A percentile compares a stretch with the other conserved stretches of the same genome.
phyloP scores from a whole-genome alignment of 92 coral and sea anemone genomes.

The Epizoanthus stellaris region DNA sequence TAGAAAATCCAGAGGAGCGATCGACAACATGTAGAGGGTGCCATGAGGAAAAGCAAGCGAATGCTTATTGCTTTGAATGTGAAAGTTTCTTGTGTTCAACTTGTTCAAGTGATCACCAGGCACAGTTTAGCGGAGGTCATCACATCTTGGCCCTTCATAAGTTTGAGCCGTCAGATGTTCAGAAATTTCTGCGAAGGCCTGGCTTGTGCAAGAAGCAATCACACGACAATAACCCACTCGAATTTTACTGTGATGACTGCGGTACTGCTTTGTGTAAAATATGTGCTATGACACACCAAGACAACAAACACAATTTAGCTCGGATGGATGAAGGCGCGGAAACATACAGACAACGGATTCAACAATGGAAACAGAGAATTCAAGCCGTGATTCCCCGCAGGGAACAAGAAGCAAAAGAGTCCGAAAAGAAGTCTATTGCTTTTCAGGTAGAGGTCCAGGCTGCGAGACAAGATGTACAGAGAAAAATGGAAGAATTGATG shows the following conservation, averaged over 20 bases:
- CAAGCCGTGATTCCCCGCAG: conserved; percentile 40
- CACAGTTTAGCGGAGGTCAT: conserved; percentile 24
- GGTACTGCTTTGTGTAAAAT: conserved; percentile 7
- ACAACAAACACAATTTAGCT: conserved; percentile 16
- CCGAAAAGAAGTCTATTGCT: conserved; percentile 10
- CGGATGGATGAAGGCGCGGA: conserved; percentile 38
- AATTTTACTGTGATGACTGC: conserved; percentile 24
- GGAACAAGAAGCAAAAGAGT: conserved; percentile 32
- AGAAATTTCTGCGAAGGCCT: conserved; percentile 39
- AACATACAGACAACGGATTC: conserved; percentile 18
- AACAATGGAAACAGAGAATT: conserved; percentile 13
- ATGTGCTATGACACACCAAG: conserved; percentile 6
- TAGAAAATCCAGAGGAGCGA: conserved; percentile 29
- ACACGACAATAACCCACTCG: conserved; percentile 5
- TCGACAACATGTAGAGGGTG: conserved; percentile 17
- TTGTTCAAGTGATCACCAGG: conserved; percentile 27
- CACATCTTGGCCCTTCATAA: neutral
- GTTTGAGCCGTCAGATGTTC: conserved; percentile 39
- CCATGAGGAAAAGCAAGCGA: conserved; percentile 36
- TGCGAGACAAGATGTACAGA: conserved; percentile 23
- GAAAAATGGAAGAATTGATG: conserved; percentile 34
- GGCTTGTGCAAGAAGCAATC: conserved; percentile 24
- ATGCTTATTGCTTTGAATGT: conserved; percentile 27
- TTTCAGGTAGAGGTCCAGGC: conserved; percentile 19
- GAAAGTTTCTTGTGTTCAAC: conserved; percentile 37